Base-by-base conservation (phyloP, 2,888 invertebrate genomes). In the Meteorus colon region DNA sequence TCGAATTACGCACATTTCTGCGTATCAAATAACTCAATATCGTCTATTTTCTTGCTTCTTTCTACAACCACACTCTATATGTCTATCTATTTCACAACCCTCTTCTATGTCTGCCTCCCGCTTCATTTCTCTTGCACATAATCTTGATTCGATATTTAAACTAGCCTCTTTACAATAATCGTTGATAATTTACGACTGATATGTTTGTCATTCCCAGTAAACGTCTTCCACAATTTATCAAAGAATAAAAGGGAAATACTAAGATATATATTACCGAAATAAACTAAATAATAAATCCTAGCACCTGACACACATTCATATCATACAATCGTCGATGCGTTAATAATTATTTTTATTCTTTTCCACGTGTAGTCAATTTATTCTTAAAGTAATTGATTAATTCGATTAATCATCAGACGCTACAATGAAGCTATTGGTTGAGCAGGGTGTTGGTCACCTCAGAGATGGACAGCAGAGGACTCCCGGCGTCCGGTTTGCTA, bases 381-480 rank as follows among this genome's bases (percentile, higher is more conserved):
- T 55, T 14, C 45, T 55, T 34, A 29, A 77, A 12, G 14, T 68
- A n/a, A 73, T 72, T 76, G 55, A 70, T 76, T 45, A 2, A 66
- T 63, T 41, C 82, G 81, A 75, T 73, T 77, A 82, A 78, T 76
- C 81, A 77, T 67, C 80, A 72, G 82, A 76, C 72, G 83, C 82
- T 74, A 83, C 82, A 77, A 82, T 82, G 76, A 84, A 79, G 83
- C 87, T 91, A 93, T 88, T 94, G 93, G 89, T 93, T 93, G 89
- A 94, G 91, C 87, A 94, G 89, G 85, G 94, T 94, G 91, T 94
- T 94, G 86, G 94, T 94, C 91, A 94, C 94, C 92, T 94, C 94
- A 90, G 94, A 93, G 92, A 94, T 94, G 91, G 94, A 94, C 91
- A 94, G 87, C 92, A 94, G 85, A 91, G 94, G 94, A 92, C 93